Evolutionary conservation across 2,113 vertebrate species (phyloP).

Genomic region (Pagrus major): DNA sequence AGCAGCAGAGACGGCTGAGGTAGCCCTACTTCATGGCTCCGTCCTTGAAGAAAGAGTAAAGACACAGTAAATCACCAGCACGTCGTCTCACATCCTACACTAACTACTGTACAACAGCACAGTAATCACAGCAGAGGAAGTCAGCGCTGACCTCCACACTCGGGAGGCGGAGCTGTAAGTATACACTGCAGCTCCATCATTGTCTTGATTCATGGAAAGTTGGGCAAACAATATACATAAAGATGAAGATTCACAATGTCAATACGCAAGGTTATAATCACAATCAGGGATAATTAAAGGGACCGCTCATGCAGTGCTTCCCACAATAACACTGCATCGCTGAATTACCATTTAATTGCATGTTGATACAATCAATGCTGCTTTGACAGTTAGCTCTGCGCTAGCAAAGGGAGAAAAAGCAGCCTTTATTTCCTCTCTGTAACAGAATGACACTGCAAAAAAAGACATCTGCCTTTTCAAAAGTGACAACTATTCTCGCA

Average conservation of each 20-base stretch:
- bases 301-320: conserved; percentile 40
- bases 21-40: conserved; percentile 21
- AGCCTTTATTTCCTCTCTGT: not conserved
- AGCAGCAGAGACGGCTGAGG: conserved; percentile 9
- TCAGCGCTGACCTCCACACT: conserved; percentile 42
- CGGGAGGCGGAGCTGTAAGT: conserved; percentile 16
- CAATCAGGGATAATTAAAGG: conserved; percentile 76
- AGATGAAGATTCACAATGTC: conserved; percentile 43
- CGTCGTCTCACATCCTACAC: conserved; percentile 6
- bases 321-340: conserved; percentile 53
- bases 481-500: conserved; percentile 5
- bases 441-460: conserved; percentile 17
- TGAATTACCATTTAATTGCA: conserved; percentile 75
- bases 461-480: conserved; percentile 25
- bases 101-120: conserved; percentile 30
- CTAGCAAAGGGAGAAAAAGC: not conserved
- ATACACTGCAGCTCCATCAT: conserved; percentile 23
- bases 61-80: conserved; percentile 42
- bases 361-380: conserved; percentile 69
- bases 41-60: conserved; percentile 61
- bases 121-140: conserved; percentile 48
- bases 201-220: conserved; percentile 45
- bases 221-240: conserved; percentile 57
- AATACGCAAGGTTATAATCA: conserved; percentile 66
- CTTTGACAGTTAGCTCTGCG: conserved; percentile 56